These are phyloP conservation scores for Plagiodera versicolora DNA, from an alignment of 2,888 invertebrate species.

Conservation along the genomic window DNA sequence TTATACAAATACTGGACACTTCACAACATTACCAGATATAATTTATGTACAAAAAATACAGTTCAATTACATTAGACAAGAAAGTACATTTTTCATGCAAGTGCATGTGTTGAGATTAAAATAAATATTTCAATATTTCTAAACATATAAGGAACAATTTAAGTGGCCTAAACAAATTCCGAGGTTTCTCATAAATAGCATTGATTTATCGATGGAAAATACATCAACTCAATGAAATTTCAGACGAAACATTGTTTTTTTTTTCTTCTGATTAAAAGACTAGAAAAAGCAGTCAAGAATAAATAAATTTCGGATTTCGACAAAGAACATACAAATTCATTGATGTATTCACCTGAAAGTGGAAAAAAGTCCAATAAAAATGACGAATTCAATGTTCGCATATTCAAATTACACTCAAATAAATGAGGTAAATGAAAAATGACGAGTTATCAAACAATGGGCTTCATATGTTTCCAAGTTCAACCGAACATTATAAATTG, in stretches of 20 bases:
- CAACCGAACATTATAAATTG: no score
- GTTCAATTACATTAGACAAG: slow-evolving; percentile 7
- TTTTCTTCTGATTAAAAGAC: slow-evolving; percentile 25
- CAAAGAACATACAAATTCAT: background rate
- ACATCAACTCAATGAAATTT: background rate
- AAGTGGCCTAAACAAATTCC: slow-evolving; percentile 13
- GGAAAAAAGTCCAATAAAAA: no score
- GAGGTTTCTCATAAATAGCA: background rate
- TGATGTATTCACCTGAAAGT: background rate
- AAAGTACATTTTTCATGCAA: slow-evolving; percentile 14
- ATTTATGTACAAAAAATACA: slow-evolving; percentile 25
- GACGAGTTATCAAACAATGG: no score
- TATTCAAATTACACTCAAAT: background rate
- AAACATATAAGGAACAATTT: slow-evolving; percentile 20
- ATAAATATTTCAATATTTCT: slow-evolving; percentile 18
- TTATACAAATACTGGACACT: slow-evolving; percentile 17
- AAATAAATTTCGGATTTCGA: slow-evolving; percentile 19
- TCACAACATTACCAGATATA: slow-evolving; percentile 13
- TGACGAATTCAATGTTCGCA: background rate
- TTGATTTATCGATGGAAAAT: background rate
- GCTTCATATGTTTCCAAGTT: no score
- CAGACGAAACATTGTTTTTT: slow-evolving; percentile 13
- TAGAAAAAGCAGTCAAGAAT: slow-evolving; percentile 32
- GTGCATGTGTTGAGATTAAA: slow-evolving; percentile 4
- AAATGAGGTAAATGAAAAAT: no score